Percentiles rank a stretch among this genome's conserved stretches.
Evolutionary conservation across 2,797 vertebrate species (phyloP).

Genomic region (Triplophysa bombifrons): DNA sequence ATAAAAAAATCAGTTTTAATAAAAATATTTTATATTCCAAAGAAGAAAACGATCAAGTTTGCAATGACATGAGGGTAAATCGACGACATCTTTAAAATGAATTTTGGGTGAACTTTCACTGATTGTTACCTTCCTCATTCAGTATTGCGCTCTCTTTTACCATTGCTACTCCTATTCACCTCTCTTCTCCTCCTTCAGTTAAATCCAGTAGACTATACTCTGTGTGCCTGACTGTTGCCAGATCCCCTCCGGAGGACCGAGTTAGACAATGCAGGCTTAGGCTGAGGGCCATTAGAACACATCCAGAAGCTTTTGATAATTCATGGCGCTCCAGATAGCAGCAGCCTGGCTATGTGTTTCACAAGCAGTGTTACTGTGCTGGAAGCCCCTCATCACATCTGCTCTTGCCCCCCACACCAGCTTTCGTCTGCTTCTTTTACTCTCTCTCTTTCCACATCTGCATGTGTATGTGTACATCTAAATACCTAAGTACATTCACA

Average conservation of each 20-base stretch:
- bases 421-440: conserved; percentile 36
- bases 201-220: conserved; percentile 35
- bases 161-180: not conserved
- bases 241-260: conserved; percentile 39
- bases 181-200: conserved; percentile 4
- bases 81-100: no score
- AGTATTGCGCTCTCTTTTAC: not conserved
- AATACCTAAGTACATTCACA: not conserved
- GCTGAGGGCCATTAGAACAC: conserved; percentile 71
- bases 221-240: conserved; percentile 36
- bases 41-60: no score
- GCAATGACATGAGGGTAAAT: no score
- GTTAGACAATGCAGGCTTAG: conserved; percentile 47
- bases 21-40: no score
- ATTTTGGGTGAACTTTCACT: not conserved
- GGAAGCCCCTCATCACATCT: conserved; percentile 32
- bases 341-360: conserved; percentile 43
- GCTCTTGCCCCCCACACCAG: conserved; percentile 37
- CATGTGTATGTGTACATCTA: not conserved
- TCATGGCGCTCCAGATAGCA: conserved; percentile 75
- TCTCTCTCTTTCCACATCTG: conserved; percentile 12
- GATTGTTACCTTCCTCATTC: not conserved
- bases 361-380: conserved; percentile 31
- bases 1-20: no score
- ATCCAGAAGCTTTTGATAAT: conserved; percentile 77